phyloP scores from a whole-genome alignment of 2,113 vertebrate genomes.

The Oplegnathus fasciatus region DNA sequence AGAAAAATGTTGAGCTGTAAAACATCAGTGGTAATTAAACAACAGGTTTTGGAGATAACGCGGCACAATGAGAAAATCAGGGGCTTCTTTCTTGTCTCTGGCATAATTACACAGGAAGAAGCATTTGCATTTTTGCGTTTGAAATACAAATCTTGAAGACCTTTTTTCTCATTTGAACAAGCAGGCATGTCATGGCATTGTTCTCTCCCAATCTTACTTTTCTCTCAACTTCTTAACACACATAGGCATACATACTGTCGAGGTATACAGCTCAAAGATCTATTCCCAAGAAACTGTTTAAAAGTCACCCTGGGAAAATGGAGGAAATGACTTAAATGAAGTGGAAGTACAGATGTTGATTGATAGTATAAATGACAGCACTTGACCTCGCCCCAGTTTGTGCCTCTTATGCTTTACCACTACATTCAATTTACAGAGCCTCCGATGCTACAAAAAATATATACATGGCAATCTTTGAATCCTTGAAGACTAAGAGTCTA shows the following conservation, averaged over 20 bases:
- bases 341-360: constrained; percentile 10
- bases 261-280: not conserved
- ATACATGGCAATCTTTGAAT: not conserved
- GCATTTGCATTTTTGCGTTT: not conserved
- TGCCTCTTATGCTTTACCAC: not conserved
- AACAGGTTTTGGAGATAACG: not conserved
- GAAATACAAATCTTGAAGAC: not conserved
- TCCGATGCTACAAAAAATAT: not conserved
- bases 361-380: constrained; percentile 1
- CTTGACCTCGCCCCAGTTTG: not conserved
- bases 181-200: not conserved
- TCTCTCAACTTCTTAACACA: not conserved
- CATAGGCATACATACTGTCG: not conserved
- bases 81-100: not conserved
- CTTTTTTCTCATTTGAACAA: not conserved
- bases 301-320: not conserved
- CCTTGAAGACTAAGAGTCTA: not conserved
- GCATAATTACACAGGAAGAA: not conserved
- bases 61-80: constrained; percentile 5
- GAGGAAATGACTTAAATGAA: constrained; percentile 1
- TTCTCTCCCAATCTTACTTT: not conserved
- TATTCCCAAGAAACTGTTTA: not conserved
- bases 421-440: not conserved
- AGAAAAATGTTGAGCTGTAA: constrained; percentile 16
- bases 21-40: constrained; percentile 16